Base-by-base conservation (phyloP, 2,113 vertebrate genomes). In the Hyperoodon ampullatus region DNA sequence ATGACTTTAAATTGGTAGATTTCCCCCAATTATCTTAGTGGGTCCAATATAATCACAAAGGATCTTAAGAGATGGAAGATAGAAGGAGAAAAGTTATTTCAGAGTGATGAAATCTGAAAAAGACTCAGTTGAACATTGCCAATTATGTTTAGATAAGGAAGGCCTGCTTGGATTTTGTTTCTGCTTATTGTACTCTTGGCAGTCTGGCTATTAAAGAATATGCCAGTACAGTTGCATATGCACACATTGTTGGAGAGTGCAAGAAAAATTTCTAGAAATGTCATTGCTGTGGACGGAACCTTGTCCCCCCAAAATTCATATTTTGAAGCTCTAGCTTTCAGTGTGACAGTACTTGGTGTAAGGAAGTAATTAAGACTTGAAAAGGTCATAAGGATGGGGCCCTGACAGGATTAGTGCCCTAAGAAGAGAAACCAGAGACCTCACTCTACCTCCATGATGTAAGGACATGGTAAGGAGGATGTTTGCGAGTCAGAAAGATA, bases 131-230 rank as follows among this genome's bases (percentile, higher is more conserved):
- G n/a, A 26, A 82, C 39, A 39, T 44, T 71, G 26, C 9, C 44
- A 5, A 7, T 2, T 74, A 28, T 53, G 23, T 55, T 77, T 84
- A 60, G 26, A 58, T 63, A 78, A 65, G 10, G 11, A 47, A 63
- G 18, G 2, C 53, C 8, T 55, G 3, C 53, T 85, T 81, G 50
- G 42, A 61, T 75, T 93, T 74, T 80, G n/a, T 60, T 93, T 97
- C 42, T 90, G 58, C 7, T 80, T 84, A 84, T 15, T 16, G 21
- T 74, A 65, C 4, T 90, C 47, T 35, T 33, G 35, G 26, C 23
- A 6, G 18, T 24, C 33, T 14, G 16, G 26, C 88, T 83, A 23
- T 55, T 82, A 68, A 90, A 70, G 42, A 65, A 44, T 44, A 23
- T 39, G 6, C 6, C 6, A 35, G 10, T 33, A 9, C 10, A 47